phyloP scores from a whole-genome alignment of 2,113 vertebrate genomes.

The Clupea harengus region DNA sequence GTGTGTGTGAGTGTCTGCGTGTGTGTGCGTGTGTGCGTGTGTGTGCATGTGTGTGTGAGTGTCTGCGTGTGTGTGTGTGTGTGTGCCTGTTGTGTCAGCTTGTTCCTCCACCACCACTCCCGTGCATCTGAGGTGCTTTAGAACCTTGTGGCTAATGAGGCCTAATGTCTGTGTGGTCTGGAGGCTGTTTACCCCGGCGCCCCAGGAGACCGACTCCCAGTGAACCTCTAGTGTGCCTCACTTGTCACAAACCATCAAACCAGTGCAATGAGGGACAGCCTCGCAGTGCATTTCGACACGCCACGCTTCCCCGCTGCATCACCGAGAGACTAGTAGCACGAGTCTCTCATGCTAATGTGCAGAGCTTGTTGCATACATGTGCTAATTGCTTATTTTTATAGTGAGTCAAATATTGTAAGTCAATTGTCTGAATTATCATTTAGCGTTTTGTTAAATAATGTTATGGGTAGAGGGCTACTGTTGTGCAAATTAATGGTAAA shows the following conservation, averaged over 20 bases:
- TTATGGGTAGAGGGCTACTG: too few species aligned
- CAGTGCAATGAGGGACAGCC: not conserved
- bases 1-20: not conserved
- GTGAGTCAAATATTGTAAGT: too few species aligned
- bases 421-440: too few species aligned
- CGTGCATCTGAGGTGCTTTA: not conserved
- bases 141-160: not conserved
- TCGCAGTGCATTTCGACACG: not conserved
- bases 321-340: not conserved
- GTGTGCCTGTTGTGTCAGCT: conserved; percentile 30
- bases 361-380: not conserved
- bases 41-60: not conserved
- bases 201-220: not conserved
- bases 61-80: conserved; percentile 5
- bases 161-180: not conserved
- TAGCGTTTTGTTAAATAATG: too few species aligned
- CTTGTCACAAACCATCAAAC: not conserved
- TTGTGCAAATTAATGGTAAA: too few species aligned
- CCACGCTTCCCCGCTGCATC: not conserved
- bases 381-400: too few species aligned
- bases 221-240: conserved; percentile 30
- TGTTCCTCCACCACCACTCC: conserved; percentile 20
- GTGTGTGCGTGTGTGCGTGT: conserved; percentile 15
- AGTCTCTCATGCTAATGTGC: not conserved
- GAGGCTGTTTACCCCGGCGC: not conserved